phyloP scores from a whole-genome alignment of 2,888 invertebrate genomes.

The Anodontia alba region DNA sequence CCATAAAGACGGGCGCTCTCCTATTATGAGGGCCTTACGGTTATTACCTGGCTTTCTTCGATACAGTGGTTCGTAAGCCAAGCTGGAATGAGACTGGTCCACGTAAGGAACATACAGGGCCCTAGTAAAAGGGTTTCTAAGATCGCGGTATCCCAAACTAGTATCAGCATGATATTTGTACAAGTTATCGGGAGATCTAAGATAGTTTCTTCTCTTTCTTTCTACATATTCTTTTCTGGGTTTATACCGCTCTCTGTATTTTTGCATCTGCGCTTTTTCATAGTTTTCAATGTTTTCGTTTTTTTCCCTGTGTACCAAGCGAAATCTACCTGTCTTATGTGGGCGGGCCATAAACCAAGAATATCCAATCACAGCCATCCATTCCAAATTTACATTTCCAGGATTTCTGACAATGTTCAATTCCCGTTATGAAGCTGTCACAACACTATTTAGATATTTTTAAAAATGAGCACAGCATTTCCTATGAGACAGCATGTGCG shows the following conservation, averaged over 20 bases:
- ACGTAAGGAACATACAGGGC: conserved; percentile 20
- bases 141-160: conserved; percentile 33
- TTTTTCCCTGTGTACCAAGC: background rate
- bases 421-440: too few species aligned
- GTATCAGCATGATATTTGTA: conserved; percentile 38
- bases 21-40: conserved; percentile 57
- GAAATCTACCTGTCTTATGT: background rate
- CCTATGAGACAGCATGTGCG: too few species aligned
- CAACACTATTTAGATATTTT: too few species aligned
- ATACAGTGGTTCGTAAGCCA: conserved; percentile 36
- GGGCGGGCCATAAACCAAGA: too few species aligned
- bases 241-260: background rate
- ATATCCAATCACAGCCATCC: too few species aligned
- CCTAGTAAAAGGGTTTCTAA: conserved; percentile 24
- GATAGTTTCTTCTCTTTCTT: conserved; percentile 28
- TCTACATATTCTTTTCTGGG: background rate
- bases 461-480: too few species aligned
- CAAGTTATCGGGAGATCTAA: conserved; percentile 33
- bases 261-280: background rate
- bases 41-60: background rate
- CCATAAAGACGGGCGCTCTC: conserved; percentile 51
- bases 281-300: background rate
- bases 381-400: too few species aligned
- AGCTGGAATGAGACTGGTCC: conserved; percentile 10
- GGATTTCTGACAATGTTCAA: too few species aligned